Evolutionary conservation across 1,140 invertebrate genomes (phyloP).

Genomic region (Saccostrea cuccullata): DNA sequence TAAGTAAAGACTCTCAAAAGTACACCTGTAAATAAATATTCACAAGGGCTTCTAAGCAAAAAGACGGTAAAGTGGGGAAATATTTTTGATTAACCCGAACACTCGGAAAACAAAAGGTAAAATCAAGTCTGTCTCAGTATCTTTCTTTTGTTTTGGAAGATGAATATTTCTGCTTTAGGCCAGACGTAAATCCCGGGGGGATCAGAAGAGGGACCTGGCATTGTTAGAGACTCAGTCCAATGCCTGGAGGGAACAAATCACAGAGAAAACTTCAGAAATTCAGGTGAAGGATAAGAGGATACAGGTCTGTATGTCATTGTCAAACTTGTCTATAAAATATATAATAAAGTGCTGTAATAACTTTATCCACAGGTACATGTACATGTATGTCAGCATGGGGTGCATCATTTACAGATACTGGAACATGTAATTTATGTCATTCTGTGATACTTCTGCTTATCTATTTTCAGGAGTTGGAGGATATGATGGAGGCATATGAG

Average conservation of each 20-base stretch:
- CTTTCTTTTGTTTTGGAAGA: no score
- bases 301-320: conserved; percentile 44
- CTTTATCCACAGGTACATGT: not conserved
- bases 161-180: conserved; percentile 61
- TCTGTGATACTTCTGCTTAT: no score
- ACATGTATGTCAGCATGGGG: no score
- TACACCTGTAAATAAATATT: no score
- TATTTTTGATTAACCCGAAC: no score
- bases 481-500: conserved; percentile 68
- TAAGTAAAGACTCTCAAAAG: no score
- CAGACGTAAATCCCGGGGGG: conserved; percentile 67
- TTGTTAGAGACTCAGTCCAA: conserved; percentile 66
- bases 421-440: no score
- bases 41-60: no score
- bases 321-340: not conserved
- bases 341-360: not conserved
- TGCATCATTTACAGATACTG: no score
- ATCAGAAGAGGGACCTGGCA: conserved; percentile 65
- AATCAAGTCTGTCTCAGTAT: no score
- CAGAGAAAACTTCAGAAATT: conserved; percentile 66
- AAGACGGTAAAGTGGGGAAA: no score
- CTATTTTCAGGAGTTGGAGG: conserved; percentile 64
- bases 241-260: conserved; percentile 66
- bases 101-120: no score
- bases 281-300: conserved; percentile 62